phyloP scores from a whole-genome alignment of 2,113 vertebrate species.

The Heterotilapia buettikoferi region DNA sequence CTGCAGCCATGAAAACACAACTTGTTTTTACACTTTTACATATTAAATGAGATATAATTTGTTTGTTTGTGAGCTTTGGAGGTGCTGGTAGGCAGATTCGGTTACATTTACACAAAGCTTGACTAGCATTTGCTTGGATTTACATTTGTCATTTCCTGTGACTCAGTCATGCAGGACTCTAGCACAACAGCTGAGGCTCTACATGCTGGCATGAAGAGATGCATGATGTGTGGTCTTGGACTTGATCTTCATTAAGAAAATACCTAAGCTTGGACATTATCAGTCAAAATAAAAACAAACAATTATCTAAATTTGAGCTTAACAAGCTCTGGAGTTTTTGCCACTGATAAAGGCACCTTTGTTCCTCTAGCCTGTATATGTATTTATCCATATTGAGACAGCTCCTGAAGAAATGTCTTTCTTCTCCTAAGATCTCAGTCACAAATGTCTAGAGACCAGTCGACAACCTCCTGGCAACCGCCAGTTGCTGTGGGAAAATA shows the following conservation, averaged over 20 bases:
- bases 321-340: neutral
- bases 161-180: neutral
- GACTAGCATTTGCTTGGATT: neutral
- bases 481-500: neutral
- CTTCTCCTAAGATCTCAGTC: neutral
- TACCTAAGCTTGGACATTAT: neutral
- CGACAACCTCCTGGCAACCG: neutral
- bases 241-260: neutral
- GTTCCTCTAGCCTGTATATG: neutral
- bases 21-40: neutral
- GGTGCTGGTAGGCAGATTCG: neutral
- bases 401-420: neutral
- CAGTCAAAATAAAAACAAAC: neutral
- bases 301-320: neutral
- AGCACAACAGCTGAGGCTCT: neutral
- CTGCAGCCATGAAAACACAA: neutral
- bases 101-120: neutral
- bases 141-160: neutral
- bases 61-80: neutral
- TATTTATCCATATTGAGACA: neutral
- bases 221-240: neutral
- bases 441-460: neutral
- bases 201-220: neutral
- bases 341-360: neutral
- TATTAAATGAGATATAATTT: neutral